A percentile compares a stretch with the other conserved stretches of the same genome.
These are phyloP conservation scores for Brassicogethes aeneus DNA, from an alignment of 2,888 invertebrate genomes.

Conservation along the genomic window DNA sequence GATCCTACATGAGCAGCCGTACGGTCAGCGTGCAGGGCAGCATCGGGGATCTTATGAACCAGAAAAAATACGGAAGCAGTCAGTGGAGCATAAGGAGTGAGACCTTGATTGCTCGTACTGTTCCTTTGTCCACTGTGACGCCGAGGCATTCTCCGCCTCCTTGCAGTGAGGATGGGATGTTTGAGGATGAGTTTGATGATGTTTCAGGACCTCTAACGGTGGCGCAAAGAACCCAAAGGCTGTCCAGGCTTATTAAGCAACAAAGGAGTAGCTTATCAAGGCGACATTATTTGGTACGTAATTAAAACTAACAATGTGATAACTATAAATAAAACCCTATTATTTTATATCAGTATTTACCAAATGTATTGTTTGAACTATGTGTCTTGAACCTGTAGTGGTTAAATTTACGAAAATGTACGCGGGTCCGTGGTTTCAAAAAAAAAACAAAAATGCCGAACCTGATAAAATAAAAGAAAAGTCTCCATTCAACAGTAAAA, in stretches of 20 bases:
- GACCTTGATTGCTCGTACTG: slow-evolving; percentile 59
- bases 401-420: too few relatives aligned
- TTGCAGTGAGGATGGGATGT: slow-evolving; percentile 12
- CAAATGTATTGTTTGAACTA: too few relatives aligned
- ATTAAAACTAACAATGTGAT: too few relatives aligned
- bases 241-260: slow-evolving; percentile 58
- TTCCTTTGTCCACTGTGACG: slow-evolving; percentile 64
- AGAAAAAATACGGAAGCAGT: slow-evolving; percentile 61
- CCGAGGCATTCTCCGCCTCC: slow-evolving; percentile 47
- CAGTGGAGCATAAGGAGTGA: slow-evolving; percentile 65
- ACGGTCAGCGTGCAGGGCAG: slow-evolving; percentile 28
- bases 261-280: slow-evolving; percentile 43
- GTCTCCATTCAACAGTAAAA: too few relatives aligned
- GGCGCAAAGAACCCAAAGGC: slow-evolving; percentile 59
- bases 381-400: too few relatives aligned
- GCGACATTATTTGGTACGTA: too few relatives aligned
- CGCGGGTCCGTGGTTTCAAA: too few relatives aligned
- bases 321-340: too few relatives aligned
- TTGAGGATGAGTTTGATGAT: slow-evolving; percentile 28
- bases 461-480: too few relatives aligned
- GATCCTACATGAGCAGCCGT: slow-evolving; percentile 38
- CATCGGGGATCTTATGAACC: slow-evolving; percentile 67
- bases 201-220: slow-evolving; percentile 52
- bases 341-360: too few relatives aligned
- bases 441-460: too few relatives aligned